phyloP scores from a whole-genome alignment of 2,888 invertebrate genomes.

The Pyrochroa serraticornis region DNA sequence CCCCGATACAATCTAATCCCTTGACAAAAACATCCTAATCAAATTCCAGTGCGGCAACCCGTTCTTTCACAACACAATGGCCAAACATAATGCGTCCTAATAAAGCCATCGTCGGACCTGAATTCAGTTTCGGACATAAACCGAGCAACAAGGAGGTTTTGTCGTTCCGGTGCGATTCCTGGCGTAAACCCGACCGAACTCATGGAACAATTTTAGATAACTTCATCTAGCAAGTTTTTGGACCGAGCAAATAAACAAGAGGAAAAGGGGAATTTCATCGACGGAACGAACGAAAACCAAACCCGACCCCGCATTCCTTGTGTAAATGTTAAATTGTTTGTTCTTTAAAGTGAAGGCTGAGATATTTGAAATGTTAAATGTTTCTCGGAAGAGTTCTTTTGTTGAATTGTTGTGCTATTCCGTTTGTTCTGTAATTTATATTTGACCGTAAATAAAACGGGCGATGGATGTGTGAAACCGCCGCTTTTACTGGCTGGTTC shows the following conservation, averaged over 20 bases:
- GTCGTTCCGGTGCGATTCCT: conserved; percentile 12
- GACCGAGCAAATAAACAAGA: too few relatives aligned
- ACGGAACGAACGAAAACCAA: neutral
- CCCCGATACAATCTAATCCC: conserved; percentile 16
- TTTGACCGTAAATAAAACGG: conserved; percentile 12
- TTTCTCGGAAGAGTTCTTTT: conserved; percentile 22
- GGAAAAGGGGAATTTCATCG: conserved; percentile 5
- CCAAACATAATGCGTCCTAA: conserved; percentile 18
- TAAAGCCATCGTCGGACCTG: conserved; percentile 19
- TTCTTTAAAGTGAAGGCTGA: conserved; percentile 24
- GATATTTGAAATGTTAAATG: conserved; percentile 27
- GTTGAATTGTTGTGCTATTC: conserved; percentile 6
- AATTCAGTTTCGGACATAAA: conserved; percentile 13
- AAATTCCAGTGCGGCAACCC: conserved; percentile 23
- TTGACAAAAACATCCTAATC: conserved; percentile 22
- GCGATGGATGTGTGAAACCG: too few relatives aligned
- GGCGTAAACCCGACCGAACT: too few relatives aligned
- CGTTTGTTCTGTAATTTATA: conserved; percentile 19
- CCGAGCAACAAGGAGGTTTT: conserved; percentile 9
- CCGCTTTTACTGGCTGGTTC: too few relatives aligned
- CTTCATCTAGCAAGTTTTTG: too few relatives aligned
- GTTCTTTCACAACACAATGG: conserved; percentile 18
- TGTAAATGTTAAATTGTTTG: conserved; percentile 26
- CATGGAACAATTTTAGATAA: too few relatives aligned
- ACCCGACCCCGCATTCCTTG: conserved; percentile 18